A percentile compares a stretch with the other conserved stretches of the same genome.
These are phyloP conservation scores for Erebia ligea DNA, from an alignment of 2,888 invertebrate genomes.

Conservation along the genomic window DNA sequence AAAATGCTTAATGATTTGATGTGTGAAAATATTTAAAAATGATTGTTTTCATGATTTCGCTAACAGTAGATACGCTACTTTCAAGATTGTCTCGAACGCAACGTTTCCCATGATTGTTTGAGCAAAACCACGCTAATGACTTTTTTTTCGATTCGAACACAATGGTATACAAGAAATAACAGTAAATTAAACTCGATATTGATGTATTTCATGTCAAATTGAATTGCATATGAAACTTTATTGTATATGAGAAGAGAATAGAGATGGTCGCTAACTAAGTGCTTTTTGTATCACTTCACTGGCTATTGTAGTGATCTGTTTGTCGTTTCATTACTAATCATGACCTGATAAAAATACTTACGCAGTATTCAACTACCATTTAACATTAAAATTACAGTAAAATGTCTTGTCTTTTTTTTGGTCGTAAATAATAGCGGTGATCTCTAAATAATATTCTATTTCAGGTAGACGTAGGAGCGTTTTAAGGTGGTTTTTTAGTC, in stretches of 20 bases:
- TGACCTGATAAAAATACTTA: not conserved
- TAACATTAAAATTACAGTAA: not conserved
- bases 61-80: conserved; percentile 38
- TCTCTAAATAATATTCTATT: too few relatives aligned
- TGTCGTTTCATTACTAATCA: not conserved
- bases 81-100: conserved; percentile 39
- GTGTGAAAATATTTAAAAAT: conserved; percentile 33
- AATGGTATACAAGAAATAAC: conserved; percentile 31
- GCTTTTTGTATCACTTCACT: not conserved
- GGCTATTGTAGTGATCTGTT: not conserved
- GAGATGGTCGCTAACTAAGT: conserved; percentile 1
- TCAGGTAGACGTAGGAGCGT: too few relatives aligned
- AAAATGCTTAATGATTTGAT: conserved; percentile 24
- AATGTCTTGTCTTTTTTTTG: not conserved
- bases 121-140: conserved; percentile 21
- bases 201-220: conserved; percentile 21
- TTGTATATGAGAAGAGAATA: conserved; percentile 13
- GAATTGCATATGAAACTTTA: conserved; percentile 20
- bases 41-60: conserved; percentile 43
- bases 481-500: too few relatives aligned
- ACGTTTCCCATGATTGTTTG: conserved; percentile 41
- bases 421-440: too few relatives aligned
- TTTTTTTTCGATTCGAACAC: conserved; percentile 29
- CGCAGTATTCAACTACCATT: too few relatives aligned
- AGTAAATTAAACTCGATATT: conserved; percentile 24